Conservation (phyloP, 2,888 invertebrate genomes). For the Oscheius onirici region DNA sequence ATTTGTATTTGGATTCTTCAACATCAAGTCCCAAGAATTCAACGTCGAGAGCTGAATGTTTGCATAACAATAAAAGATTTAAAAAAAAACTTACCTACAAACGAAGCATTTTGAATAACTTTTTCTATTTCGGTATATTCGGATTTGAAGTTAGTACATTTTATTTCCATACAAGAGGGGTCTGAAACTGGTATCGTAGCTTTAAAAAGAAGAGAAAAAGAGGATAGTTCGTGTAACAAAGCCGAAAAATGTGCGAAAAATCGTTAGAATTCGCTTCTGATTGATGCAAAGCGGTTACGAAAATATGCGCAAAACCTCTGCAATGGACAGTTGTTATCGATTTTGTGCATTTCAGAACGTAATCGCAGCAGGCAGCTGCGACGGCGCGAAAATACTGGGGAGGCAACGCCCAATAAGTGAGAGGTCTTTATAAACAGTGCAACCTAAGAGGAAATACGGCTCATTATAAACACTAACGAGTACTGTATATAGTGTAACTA, state of each 20-base stretch:
- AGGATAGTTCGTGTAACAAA: not conserved
- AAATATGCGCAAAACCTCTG: slow-evolving; percentile 13
- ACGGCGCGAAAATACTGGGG: slow-evolving; percentile 9
- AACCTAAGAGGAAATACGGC: too few relatives aligned
- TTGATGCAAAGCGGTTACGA: slow-evolving; percentile 8
- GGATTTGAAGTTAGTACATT: slow-evolving; percentile 23
- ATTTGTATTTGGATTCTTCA: slow-evolving; percentile 12
- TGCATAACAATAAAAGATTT: not conserved
- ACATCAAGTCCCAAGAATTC: slow-evolving; percentile 35
- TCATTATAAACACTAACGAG: too few relatives aligned
- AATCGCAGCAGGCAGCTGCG: slow-evolving; percentile 1
- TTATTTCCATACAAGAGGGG: slow-evolving; percentile 32
- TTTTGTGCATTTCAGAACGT: slow-evolving; percentile 17
- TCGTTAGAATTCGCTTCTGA: not conserved
- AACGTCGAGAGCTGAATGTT: slow-evolving; percentile 32
- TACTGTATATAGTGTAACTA: too few relatives aligned
- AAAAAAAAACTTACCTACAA: slow-evolving; percentile 13
- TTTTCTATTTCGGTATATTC: slow-evolving; percentile 21
- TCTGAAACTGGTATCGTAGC: not conserved
- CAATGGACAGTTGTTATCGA: slow-evolving; percentile 27
- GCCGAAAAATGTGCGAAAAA: not conserved
- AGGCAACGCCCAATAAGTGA: not conserved
- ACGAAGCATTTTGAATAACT: slow-evolving; percentile 19
- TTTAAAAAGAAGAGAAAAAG: not conserved
- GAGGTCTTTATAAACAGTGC: too few relatives aligned